Conservation (phyloP, 2,797 vertebrate genomes). For the Amphiprion clarkii region DNA sequence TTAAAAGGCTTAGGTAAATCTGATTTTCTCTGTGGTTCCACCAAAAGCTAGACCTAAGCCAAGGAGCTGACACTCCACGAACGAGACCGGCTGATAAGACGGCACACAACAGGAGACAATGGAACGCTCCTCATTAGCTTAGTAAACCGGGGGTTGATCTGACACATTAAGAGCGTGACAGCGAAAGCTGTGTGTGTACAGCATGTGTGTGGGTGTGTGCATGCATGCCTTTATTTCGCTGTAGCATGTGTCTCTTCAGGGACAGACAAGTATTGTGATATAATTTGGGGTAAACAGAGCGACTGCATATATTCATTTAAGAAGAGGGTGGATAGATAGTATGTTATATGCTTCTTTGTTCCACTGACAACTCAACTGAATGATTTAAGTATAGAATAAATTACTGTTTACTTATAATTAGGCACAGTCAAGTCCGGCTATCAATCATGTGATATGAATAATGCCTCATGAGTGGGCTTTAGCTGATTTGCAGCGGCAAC, state of each 20-base stretch:
- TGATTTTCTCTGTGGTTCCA: conserved; percentile 81
- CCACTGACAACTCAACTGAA: conserved; percentile 20
- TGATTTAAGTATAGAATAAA: conserved; percentile 33
- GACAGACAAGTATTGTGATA: conserved; percentile 6
- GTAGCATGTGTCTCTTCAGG: conserved; percentile 3
- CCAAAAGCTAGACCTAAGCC: conserved; percentile 70
- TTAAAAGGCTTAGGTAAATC: conserved; percentile 85
- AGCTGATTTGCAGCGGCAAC: conserved; percentile 19
- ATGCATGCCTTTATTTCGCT: conserved; percentile 31
- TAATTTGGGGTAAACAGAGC: conserved; percentile 12
- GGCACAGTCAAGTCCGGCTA: conserved; percentile 29
- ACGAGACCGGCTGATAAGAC: conserved; percentile 61
- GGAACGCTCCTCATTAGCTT: conserved; percentile 70
- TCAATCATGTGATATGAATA: conserved; percentile 31
- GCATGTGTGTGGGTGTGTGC: conserved; percentile 37
- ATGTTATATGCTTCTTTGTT: background rate
- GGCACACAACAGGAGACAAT: conserved; percentile 63
- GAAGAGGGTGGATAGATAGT: background rate
- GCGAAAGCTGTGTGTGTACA: conserved; percentile 35
- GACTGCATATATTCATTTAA: background rate
- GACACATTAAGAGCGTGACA: conserved; percentile 62
- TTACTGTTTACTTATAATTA: conserved; percentile 46
- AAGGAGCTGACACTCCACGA: conserved; percentile 61
- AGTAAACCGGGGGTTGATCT: conserved; percentile 63
- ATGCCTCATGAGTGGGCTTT: background rate